Conservation (phyloP, 2,113 vertebrate genomes). For the Heliornis fulica region DNA sequence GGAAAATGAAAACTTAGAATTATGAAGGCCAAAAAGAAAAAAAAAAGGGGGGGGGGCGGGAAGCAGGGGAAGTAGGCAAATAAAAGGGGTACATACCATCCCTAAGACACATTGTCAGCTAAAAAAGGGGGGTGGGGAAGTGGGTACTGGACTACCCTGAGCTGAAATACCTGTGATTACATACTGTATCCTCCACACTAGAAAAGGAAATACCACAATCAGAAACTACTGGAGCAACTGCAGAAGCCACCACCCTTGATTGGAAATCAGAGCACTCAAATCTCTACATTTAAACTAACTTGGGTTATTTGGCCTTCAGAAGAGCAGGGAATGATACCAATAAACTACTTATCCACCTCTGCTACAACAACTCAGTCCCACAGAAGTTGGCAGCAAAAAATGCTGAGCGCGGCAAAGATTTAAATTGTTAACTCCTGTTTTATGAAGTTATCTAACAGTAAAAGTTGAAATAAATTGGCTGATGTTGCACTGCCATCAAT, state of each 20-base stretch:
- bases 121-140: accelerated
- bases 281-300: background rate
- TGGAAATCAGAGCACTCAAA: background rate
- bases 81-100: background rate
- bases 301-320: background rate
- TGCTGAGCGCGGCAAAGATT: background rate
- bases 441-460: background rate
- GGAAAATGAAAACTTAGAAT: background rate
- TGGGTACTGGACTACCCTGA: too few species aligned
- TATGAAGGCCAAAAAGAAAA: background rate
- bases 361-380: background rate
- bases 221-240: background rate
- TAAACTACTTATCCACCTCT: background rate
- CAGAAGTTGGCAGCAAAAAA: background rate
- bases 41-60: background rate
- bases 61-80: background rate
- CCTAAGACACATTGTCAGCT: background rate
- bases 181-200: background rate
- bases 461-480: background rate
- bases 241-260: background rate
- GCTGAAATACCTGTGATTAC: background rate
- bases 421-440: background rate
- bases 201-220: background rate
- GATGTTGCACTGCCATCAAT: background rate
- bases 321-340: background rate